These are phyloP conservation scores for Drosophila funebris DNA, from an alignment of 1,140 invertebrate species.

Conservation along the genomic window DNA sequence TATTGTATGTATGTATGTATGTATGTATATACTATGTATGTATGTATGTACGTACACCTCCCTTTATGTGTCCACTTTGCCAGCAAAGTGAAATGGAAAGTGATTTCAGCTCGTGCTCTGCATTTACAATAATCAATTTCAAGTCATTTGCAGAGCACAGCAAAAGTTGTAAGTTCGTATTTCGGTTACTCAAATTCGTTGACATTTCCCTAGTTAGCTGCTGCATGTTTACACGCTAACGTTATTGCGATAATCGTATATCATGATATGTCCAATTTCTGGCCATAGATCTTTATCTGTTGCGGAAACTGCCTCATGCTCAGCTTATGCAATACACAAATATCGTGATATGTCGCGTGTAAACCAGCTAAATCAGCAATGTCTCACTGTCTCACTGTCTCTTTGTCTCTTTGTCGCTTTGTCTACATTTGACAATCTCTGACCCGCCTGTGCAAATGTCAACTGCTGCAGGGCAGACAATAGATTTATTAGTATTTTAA, in stretches of 20 bases:
- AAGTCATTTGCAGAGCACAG: slow-evolving; percentile 8
- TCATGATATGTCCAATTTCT: too few species aligned
- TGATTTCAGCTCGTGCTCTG: slow-evolving; percentile 51
- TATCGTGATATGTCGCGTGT: slow-evolving; percentile 15
- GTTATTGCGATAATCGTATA: background rate
- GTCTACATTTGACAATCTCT: slow-evolving; percentile 1
- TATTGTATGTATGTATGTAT: too few species aligned
- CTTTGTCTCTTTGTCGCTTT: slow-evolving; percentile 22
- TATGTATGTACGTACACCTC: too few species aligned
- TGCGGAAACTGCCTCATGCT: background rate
- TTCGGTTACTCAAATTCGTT: background rate
- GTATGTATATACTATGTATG: too few species aligned
- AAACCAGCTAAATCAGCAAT: background rate
- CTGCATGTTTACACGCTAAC: background rate
- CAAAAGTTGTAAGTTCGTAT: slow-evolving; percentile 19
- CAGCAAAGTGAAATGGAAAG: slow-evolving; percentile 43
- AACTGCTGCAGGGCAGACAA: slow-evolving; percentile 38
- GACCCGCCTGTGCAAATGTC: slow-evolving; percentile 48
- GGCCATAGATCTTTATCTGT: background rate
- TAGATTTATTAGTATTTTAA: slow-evolving; percentile 66
- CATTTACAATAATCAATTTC: slow-evolving; percentile 53
- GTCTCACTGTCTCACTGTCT: too few species aligned
- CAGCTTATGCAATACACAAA: background rate
- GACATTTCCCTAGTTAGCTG: background rate
- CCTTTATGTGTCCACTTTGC: slow-evolving; percentile 9